Evolutionary conservation across 2,888 invertebrate genomes (phyloP).

Genomic region (Mechanitis mazaeus): DNA sequence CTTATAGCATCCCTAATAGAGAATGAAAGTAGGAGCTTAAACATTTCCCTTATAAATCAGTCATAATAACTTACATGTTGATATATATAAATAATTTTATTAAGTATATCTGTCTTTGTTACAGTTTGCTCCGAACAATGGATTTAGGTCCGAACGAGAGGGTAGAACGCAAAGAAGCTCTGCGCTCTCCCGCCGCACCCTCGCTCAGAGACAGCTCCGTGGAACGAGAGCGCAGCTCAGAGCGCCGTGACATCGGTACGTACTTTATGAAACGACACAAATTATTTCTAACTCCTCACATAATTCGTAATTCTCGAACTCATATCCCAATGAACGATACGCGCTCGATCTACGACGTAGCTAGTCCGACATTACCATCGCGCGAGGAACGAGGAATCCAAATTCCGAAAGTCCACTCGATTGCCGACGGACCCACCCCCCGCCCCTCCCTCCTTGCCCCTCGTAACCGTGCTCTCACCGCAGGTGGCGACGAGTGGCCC

Average conservation of each 20-base stretch:
- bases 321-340: conserved; percentile 19
- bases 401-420: conserved; percentile 52
- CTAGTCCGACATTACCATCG: conserved; percentile 63
- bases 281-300: conserved; percentile 8
- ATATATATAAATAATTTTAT: background rate
- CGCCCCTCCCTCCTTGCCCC: conserved; percentile 84
- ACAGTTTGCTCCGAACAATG: conserved; percentile 86
- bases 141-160: conserved; percentile 75
- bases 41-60: background rate
- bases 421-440: conserved; percentile 41
- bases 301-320: conserved; percentile 19
- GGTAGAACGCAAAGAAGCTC: conserved; percentile 68
- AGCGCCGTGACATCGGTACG: conserved; percentile 65
- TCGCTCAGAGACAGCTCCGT: conserved; percentile 51
- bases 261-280: conserved; percentile 29
- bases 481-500: conserved; percentile 74
- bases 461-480: conserved; percentile 70
- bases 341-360: conserved; percentile 40
- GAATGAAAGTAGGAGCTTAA: background rate
- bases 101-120: conserved; percentile 40
- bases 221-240: conserved; percentile 59
- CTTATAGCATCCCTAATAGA: background rate
- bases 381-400: conserved; percentile 53
- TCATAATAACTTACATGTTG: background rate
- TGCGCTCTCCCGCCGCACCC: conserved; percentile 65